Percentiles rank a stretch among this genome's conserved stretches.
These are phyloP conservation scores for Ondatra zibethicus DNA, from an alignment of 2,113 vertebrate species.

Conservation along the genomic window DNA sequence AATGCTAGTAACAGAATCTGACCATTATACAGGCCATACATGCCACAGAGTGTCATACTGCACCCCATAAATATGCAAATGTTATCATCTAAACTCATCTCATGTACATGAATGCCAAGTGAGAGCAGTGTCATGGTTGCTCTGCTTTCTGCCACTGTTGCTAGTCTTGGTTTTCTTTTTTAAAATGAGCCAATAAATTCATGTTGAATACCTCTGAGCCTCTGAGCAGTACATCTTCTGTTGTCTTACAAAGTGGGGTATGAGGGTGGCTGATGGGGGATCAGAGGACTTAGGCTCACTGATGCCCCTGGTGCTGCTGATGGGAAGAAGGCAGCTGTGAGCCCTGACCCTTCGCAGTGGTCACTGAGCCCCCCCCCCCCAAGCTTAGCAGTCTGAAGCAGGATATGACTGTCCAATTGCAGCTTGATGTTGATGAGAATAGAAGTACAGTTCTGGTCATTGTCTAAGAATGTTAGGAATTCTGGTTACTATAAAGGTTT, in stretches of 20 bases:
- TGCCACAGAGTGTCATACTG: neutral
- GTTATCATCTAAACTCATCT: neutral
- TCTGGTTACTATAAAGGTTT: neutral
- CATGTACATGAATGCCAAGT: fast-evolving
- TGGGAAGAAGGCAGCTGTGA: neutral
- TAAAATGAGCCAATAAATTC: neutral
- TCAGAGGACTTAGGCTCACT: neutral
- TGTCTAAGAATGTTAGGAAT: neutral
- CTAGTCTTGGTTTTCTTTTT: neutral
- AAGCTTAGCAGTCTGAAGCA: neutral
- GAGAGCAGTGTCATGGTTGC: fast-evolving
- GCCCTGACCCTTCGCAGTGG: neutral
- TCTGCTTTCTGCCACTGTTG: neutral
- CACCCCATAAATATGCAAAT: neutral
- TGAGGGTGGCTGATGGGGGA: neutral
- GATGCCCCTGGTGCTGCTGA: neutral
- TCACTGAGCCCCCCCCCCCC: neutral
- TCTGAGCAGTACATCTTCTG: neutral
- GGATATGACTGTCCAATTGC: neutral
- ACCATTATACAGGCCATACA: no score
- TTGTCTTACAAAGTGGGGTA: neutral
- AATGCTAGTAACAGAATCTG: no score
- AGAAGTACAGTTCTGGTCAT: neutral
- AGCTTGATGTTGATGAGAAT: neutral
- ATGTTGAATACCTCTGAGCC: neutral